A percentile compares a stretch with the other conserved stretches of the same genome.
phyloP scores from a whole-genome alignment of 2,113 vertebrate genomes.

The Alosa alosa region DNA sequence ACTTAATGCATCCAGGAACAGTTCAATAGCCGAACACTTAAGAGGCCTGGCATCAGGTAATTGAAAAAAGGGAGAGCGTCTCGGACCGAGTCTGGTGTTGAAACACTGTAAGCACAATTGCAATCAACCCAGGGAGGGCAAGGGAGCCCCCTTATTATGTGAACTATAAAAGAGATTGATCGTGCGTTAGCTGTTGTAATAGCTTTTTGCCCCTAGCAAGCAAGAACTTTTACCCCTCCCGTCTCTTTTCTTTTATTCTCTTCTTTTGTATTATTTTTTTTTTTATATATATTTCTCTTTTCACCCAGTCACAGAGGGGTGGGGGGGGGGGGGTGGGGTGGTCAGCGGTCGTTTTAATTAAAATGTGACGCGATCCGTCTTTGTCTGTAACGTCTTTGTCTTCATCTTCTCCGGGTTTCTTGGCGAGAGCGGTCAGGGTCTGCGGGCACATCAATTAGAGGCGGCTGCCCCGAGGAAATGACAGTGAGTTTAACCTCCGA shows the following conservation, averaged over 20 bases:
- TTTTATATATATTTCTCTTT: background rate
- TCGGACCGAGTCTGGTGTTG: background rate
- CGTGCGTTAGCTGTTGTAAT: slow-evolving; percentile 31
- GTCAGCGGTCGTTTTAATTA: slow-evolving; percentile 49
- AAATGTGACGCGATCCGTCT: slow-evolving; percentile 48
- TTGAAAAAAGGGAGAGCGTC: slow-evolving; percentile 2
- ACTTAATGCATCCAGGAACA: background rate
- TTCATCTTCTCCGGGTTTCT: slow-evolving; percentile 21
- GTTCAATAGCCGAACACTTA: background rate
- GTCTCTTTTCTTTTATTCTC: background rate
- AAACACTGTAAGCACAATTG: slow-evolving; percentile 24
- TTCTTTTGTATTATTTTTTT: background rate
- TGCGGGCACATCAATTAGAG: slow-evolving; percentile 48
- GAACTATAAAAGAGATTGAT: slow-evolving; percentile 47
- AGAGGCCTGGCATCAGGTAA: slow-evolving; percentile 7
- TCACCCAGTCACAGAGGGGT: slow-evolving; percentile 12
- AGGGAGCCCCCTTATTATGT: slow-evolving; percentile 20
- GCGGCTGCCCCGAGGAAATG: slow-evolving; percentile 29
- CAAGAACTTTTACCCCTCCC: background rate
- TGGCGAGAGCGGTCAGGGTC: slow-evolving; percentile 17
- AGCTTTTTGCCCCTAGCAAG: slow-evolving; percentile 40
- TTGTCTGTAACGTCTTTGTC: slow-evolving; percentile 33
- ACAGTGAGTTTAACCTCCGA: slow-evolving; percentile 50
- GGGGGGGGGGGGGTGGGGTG: background rate
- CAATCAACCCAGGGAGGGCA: slow-evolving; percentile 37